Evolutionary conservation across 2,888 invertebrate genomes (phyloP).

Genomic region (Drosophila neonasuta): DNA sequence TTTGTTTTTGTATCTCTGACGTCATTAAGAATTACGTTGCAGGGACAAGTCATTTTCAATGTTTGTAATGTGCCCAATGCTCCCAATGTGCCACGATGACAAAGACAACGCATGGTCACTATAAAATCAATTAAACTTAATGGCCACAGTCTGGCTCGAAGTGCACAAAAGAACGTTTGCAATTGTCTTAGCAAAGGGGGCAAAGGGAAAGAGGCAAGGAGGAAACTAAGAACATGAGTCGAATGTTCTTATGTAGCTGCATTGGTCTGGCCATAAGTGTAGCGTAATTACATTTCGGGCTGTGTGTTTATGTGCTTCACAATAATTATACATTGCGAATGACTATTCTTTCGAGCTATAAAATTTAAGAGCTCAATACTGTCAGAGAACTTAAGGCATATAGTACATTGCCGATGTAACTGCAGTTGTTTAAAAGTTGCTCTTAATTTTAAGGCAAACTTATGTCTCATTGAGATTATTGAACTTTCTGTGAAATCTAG

Average conservation of each 20-base stretch:
- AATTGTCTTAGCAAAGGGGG: slow-evolving; percentile 29
- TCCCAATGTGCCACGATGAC: slow-evolving; percentile 32
- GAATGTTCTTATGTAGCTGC: slow-evolving; percentile 7
- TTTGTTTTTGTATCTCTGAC: slow-evolving; percentile 23
- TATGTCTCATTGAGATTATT: background rate
- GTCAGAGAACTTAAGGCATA: background rate
- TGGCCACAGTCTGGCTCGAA: slow-evolving; percentile 41
- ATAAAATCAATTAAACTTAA: slow-evolving; percentile 65
- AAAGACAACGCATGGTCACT: slow-evolving; percentile 41
- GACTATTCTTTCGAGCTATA: slow-evolving; percentile 2
- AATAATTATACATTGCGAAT: slow-evolving; percentile 23
- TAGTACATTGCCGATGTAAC: background rate
- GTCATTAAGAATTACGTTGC: slow-evolving; percentile 24
- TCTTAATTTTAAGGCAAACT: background rate
- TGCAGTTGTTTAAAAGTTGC: background rate
- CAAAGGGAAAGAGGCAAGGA: background rate
- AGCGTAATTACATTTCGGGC: slow-evolving; percentile 21
- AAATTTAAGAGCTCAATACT: slow-evolving; percentile 7
- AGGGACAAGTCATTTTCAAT: slow-evolving; percentile 26
- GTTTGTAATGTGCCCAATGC: slow-evolving; percentile 15
- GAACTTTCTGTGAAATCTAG: background rate
- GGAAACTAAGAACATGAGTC: slow-evolving; percentile 8
- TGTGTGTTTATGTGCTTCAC: slow-evolving; percentile 27
- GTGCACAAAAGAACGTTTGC: slow-evolving; percentile 29
- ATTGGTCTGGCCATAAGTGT: slow-evolving; percentile 23